Percentiles rank a stretch among this genome's conserved stretches.
Conservation (phyloP, 2,797 vertebrate genomes). For the Nyctibius grandis region DNA sequence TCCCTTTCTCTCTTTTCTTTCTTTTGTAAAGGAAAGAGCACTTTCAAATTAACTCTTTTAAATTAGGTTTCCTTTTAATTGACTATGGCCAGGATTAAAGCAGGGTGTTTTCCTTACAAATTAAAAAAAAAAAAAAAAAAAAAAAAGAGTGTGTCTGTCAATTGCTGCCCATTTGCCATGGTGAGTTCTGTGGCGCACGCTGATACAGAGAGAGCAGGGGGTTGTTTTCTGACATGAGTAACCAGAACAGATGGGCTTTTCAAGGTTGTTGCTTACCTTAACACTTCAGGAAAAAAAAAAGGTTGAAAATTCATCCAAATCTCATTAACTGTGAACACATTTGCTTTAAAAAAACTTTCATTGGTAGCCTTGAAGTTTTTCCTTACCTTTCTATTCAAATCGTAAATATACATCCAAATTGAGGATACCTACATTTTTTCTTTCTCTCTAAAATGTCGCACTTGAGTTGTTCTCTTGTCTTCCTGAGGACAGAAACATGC, state of each 20-base stretch:
- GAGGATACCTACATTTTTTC: neutral
- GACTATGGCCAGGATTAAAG: constrained; percentile 25
- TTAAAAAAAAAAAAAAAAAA: neutral
- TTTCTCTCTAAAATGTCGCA: neutral
- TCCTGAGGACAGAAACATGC: neutral
- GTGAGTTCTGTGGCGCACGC: neutral
- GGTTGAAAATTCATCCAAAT: constrained; percentile 50
- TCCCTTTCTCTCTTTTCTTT: neutral
- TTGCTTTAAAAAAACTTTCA: constrained; percentile 51
- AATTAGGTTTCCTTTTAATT: constrained; percentile 33
- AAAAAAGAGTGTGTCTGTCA: neutral
- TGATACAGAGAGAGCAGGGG: neutral
- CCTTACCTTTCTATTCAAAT: neutral
- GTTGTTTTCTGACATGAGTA: constrained; percentile 38
- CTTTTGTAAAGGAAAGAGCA: neutral
- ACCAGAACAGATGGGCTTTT: constrained; percentile 69
- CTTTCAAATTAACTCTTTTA: constrained; percentile 5
- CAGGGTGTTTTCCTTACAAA: neutral
- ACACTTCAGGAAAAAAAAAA: constrained; percentile 41
- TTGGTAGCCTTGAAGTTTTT: constrained; percentile 43
- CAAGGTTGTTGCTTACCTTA: constrained; percentile 58
- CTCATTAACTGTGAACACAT: constrained; percentile 55
- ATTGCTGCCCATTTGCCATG: neutral
- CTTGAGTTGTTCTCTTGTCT: neutral
- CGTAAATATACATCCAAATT: neutral